Evolutionary conservation across 1,140 invertebrate species (phyloP).

Genomic region (Apis cerana): DNA sequence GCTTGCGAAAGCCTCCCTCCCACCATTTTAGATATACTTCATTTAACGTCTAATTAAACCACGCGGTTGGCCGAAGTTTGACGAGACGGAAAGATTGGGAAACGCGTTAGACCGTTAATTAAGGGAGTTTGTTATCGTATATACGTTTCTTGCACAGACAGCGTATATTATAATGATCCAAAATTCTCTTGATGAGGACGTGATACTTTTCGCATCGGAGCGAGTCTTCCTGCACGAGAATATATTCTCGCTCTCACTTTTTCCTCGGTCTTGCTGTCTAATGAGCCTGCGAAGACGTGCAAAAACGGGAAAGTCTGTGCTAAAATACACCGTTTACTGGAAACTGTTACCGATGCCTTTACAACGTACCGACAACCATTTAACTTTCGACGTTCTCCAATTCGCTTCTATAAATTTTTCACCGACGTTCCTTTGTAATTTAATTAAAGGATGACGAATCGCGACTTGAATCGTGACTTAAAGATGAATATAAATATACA

Average conservation of each 20-base stretch:
- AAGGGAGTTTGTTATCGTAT: conserved; percentile 11
- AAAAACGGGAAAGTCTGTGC: conserved; percentile 50
- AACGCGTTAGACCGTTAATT: conserved; percentile 24
- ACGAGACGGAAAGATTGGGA: conserved; percentile 3
- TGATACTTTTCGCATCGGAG: neutral
- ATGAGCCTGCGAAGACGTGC: conserved; percentile 44
- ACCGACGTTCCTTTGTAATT: too few relatives aligned
- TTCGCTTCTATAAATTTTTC: too few relatives aligned
- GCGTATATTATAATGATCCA: conserved; percentile 18
- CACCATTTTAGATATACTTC: neutral
- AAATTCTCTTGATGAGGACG: neutral
- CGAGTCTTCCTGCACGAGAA: conserved; percentile 39
- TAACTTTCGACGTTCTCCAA: too few relatives aligned
- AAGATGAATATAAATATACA: too few relatives aligned
- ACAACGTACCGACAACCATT: too few relatives aligned
- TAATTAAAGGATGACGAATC: too few relatives aligned
- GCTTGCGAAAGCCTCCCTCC: neutral
- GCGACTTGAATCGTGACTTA: too few relatives aligned
- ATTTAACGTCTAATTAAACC: conserved; percentile 29
- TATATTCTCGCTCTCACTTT: conserved; percentile 54
- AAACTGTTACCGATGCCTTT: conserved; percentile 9
- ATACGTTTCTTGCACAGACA: neutral
- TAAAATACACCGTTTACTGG: conserved; percentile 30
- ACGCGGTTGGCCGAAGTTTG: neutral
- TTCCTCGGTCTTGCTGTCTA: conserved; percentile 42